Evolutionary conservation across 2,113 vertebrate genomes (phyloP).

Genomic region (Oceanites oceanicus): DNA sequence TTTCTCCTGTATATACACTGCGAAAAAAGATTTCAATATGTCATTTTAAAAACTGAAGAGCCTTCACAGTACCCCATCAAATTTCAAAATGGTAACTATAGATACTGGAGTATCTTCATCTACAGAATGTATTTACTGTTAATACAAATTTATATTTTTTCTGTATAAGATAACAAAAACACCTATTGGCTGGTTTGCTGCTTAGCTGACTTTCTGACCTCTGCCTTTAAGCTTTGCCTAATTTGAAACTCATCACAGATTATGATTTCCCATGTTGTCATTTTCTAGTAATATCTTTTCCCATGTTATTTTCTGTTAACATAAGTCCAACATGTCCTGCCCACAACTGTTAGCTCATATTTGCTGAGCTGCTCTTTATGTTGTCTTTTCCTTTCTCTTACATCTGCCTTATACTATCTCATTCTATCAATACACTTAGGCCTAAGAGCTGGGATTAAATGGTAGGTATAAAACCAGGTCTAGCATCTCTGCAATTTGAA

Average conservation of each 20-base stretch:
- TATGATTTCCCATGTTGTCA: background rate
- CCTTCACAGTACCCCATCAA: background rate
- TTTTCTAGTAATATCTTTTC: background rate
- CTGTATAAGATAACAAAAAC: background rate
- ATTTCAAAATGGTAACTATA: background rate
- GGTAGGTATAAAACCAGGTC: background rate
- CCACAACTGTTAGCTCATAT: background rate
- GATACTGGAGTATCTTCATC: background rate
- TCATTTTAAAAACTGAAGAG: background rate
- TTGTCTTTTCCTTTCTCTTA: background rate
- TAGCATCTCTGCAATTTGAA: background rate
- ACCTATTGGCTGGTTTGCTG: background rate
- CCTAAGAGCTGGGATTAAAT: background rate
- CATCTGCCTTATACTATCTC: background rate
- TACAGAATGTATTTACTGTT: background rate
- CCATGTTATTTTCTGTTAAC: background rate
- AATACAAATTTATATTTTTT: background rate
- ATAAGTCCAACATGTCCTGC: background rate
- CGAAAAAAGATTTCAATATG: background rate
- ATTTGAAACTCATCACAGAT: background rate
- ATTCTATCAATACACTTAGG: rapidly evolving
- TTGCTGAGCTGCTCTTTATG: background rate
- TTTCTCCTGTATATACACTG: background rate
- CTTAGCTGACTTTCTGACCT: background rate
- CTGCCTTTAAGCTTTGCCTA: background rate